Evolutionary conservation across 2,888 invertebrate species (phyloP).

Genomic region (Microplitis deprimator): DNA sequence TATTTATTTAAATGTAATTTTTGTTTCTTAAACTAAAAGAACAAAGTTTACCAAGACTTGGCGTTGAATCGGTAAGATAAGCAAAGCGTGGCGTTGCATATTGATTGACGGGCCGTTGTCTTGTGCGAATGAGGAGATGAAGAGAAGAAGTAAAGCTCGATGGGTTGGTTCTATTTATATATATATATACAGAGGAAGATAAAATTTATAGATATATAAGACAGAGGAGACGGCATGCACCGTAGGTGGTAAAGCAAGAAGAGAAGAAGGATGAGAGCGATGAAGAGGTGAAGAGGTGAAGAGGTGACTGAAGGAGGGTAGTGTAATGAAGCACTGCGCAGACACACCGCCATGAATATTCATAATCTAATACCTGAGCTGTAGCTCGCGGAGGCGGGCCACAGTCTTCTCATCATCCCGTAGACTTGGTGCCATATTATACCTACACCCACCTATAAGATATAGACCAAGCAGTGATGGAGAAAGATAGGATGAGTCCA

Average conservation of each 20-base stretch:
- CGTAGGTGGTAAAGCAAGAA: neutral
- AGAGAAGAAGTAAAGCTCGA: conserved; percentile 15
- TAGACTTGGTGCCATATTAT: conserved; percentile 67
- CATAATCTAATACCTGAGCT: conserved; percentile 72
- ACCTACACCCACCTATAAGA: conserved; percentile 57
- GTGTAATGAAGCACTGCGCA: conserved; percentile 71
- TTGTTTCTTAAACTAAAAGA: conserved; percentile 21
- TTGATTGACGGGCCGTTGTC: conserved; percentile 65
- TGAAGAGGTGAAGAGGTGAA: conserved; percentile 39
- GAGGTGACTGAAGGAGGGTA: conserved; percentile 56
- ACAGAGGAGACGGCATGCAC: neutral
- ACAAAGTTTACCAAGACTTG: conserved; percentile 39
- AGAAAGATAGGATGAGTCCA: conserved; percentile 13
- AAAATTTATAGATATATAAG: conserved; percentile 25
- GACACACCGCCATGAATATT: conserved; percentile 71
- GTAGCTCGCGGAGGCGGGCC: conserved; percentile 66
- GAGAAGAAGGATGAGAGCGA: conserved; percentile 35
- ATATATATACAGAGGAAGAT: conserved; percentile 3
- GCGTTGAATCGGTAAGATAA: conserved; percentile 61
- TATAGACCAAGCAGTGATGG: neutral
- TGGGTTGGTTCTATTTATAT: neutral
- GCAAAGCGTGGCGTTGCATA: conserved; percentile 70
- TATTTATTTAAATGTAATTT: conserved; percentile 7
- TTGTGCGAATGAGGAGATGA: conserved; percentile 44
- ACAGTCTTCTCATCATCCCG: conserved; percentile 65